Evolutionary conservation across 1,140 invertebrate genomes (phyloP).

Genomic region (Drosophila nasuta): DNA sequence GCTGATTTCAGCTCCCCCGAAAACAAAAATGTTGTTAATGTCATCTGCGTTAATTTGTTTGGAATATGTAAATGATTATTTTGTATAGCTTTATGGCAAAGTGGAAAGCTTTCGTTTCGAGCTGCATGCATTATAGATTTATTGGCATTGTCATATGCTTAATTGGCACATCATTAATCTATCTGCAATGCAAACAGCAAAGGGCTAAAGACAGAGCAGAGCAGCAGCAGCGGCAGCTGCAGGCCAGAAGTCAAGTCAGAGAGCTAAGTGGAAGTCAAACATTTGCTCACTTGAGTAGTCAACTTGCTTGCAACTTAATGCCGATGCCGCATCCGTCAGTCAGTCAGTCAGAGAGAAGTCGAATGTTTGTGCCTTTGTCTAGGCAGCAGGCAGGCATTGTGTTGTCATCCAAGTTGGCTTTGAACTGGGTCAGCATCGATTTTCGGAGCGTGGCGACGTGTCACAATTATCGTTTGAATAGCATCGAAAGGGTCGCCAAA

Average conservation of each 20-base stretch:
- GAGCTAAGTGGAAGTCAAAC: constrained; percentile 76
- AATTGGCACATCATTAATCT: constrained; percentile 75
- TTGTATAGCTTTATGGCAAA: not conserved
- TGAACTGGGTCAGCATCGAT: constrained; percentile 81
- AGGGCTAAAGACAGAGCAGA: constrained; percentile 27
- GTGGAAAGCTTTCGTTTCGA: constrained; percentile 31
- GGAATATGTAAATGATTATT: constrained; percentile 3
- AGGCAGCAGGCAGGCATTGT: not conserved
- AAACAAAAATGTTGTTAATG: constrained; percentile 25
- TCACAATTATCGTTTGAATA: constrained; percentile 70
- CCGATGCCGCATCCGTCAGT: constrained; percentile 73
- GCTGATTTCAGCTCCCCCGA: not conserved
- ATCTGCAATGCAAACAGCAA: constrained; percentile 24
- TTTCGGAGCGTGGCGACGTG: constrained; percentile 68
- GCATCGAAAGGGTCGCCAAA: not conserved
- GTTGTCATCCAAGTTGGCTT: constrained; percentile 23
- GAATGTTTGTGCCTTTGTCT: constrained; percentile 50
- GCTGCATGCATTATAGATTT: constrained; percentile 55
- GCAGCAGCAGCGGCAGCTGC: constrained; percentile 9
- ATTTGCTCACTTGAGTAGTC: constrained; percentile 59
- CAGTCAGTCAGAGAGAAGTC: constrained; percentile 8
- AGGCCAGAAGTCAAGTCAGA: not conserved
- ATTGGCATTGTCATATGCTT: constrained; percentile 62
- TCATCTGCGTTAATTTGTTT: constrained; percentile 26
- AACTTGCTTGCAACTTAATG: constrained; percentile 79